Evolutionary conservation across 2,888 invertebrate genomes (phyloP).

Genomic region (Agrochola macilenta): DNA sequence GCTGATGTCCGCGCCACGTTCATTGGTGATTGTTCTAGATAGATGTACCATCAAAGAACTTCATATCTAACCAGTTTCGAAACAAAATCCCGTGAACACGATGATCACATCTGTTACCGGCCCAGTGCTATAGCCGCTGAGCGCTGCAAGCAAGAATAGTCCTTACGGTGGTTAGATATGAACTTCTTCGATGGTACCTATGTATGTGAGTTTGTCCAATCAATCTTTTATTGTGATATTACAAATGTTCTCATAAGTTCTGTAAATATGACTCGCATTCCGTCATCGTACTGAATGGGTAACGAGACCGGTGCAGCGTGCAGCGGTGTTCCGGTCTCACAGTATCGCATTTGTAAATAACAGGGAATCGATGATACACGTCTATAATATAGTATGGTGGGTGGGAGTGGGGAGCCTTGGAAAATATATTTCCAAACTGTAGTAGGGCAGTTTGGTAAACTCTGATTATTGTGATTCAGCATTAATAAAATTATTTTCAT

Average conservation of each 20-base stretch:
- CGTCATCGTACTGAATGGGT: not conserved
- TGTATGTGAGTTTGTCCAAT: not conserved
- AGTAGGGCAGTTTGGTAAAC: not conserved
- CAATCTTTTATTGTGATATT: not conserved
- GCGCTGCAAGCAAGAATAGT: too few species aligned
- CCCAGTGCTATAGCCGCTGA: too few species aligned
- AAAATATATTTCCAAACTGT: not conserved
- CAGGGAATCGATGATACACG: not conserved
- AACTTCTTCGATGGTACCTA: too few species aligned
- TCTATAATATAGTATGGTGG: too few species aligned
- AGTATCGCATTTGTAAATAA: not conserved
- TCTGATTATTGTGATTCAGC: not conserved
- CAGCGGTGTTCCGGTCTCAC: not conserved
- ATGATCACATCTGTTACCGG: too few species aligned
- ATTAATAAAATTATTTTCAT: not conserved
- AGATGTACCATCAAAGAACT: not conserved
- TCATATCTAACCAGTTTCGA: too few species aligned
- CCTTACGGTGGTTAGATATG: too few species aligned
- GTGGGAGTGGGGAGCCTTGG: not conserved
- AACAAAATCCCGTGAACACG: too few species aligned
- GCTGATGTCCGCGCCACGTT: not conserved
- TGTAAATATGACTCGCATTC: constrained; percentile 12
- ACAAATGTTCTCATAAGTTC: not conserved
- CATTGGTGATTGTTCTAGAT: not conserved
- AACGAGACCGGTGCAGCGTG: not conserved